Evolutionary conservation across 2,113 vertebrate genomes (phyloP), one percentile per base, ranked within the genome.

Genomic region (Mirounga angustirostris): DNA sequence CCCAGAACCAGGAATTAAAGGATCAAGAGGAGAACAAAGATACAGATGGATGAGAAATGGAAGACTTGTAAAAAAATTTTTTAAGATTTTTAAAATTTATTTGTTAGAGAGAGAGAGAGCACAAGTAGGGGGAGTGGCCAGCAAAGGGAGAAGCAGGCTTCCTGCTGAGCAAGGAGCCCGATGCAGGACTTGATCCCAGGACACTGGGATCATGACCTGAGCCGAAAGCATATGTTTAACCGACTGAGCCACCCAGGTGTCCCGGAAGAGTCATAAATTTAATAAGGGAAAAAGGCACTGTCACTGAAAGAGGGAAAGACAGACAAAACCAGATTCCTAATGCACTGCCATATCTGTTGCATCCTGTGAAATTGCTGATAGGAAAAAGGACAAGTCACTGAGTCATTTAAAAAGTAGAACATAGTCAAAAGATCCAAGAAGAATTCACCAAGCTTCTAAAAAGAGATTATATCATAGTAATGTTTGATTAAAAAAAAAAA

Each of bases 361-460:
- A 73, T 69, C 61, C 28, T 18, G 80, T 2, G 22, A 92, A 95
- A 92, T 1, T 63, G 59, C n/a, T 67, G 43, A 74, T 28, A 59
- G 85, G 65, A 74, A 85, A 91, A 67, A 88, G 65, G 16, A 88
- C 33, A 90, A 67, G 71, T 56, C 58, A 80, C 1, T 5, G 33
- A 93, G 81, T 67, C 52, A 86, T 76, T 84, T 90, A 58, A 83
- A 91, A 86, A 97, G 59, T 24, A 93, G 2, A 89, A 67, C 18
- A 71, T 0, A 74, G 80, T 69, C 65, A 94, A 94, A 97, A 90
- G 84, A 80, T 83, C 22, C 36, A 81, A 96, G 84, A 28, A 46
- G 36, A 96, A 91, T 58, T 94, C 78, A 91, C 22, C 33, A 84
- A 43, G 4, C 18, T 93, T 93, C 82, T 97, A 80, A 97, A 93